Conservation (phyloP, 2,888 invertebrate species). For the Drosophila austrosaltans region DNA sequence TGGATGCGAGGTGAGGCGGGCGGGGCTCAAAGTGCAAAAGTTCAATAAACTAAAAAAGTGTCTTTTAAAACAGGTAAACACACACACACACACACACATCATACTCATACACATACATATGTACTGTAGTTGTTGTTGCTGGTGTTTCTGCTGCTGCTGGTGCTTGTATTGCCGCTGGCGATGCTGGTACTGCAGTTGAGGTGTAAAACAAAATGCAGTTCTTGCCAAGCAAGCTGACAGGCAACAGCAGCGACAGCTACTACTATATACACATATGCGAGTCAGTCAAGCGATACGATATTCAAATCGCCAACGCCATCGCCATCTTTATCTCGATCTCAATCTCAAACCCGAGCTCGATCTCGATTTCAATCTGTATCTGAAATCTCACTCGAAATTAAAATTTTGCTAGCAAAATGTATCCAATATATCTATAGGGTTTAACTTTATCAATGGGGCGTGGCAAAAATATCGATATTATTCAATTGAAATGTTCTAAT, state of each 20-base stretch:
- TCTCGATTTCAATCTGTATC: constrained; percentile 15
- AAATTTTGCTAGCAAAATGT: too few relatives aligned
- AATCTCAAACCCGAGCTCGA: constrained; percentile 13
- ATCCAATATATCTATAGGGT: not conserved
- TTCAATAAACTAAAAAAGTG: constrained; percentile 77
- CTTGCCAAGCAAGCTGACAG: constrained; percentile 57
- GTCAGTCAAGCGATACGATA: constrained; percentile 9
- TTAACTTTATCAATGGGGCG: not conserved
- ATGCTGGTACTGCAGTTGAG: constrained; percentile 31
- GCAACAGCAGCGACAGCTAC: constrained; percentile 19
- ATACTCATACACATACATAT: too few relatives aligned
- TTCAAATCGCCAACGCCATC: constrained; percentile 6
- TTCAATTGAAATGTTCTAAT: too few relatives aligned
- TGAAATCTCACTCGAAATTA: not conserved
- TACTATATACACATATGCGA: not conserved
- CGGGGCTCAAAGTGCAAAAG: constrained; percentile 70
- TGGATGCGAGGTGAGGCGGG: constrained; percentile 35
- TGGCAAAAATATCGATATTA: too few relatives aligned
- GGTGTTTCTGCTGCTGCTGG: constrained; percentile 26
- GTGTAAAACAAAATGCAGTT: constrained; percentile 61
- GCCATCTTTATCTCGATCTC: constrained; percentile 8
- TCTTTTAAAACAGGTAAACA: constrained; percentile 66
- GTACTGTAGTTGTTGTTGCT: too few relatives aligned
- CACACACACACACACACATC: constrained; percentile 19
- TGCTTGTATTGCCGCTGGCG: constrained; percentile 3